Evolutionary conservation across 2,888 invertebrate species (phyloP), one percentile per base, ranked within the genome.

Genomic region (Epinotia nisella): DNA sequence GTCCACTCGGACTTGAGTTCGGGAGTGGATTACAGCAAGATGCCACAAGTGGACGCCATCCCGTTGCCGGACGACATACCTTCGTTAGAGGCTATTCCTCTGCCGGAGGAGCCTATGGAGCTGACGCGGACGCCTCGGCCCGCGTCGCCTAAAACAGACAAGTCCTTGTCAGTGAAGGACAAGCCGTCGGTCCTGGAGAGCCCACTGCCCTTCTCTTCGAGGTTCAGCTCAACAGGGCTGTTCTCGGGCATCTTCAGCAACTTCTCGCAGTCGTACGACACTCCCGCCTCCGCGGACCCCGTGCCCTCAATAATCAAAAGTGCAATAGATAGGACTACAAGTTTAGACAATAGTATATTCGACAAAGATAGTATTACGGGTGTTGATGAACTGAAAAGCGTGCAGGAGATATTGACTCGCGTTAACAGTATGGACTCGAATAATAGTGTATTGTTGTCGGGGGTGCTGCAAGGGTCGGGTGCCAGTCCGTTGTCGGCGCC

Each of bases 351-450:
- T 85, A 87, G 89, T 86, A 83, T 92, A 80, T 91, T 91, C 75
- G 91, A 90, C 80, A 90, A 89, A 78, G 90, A 88, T 81, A 86
- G 85, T 82, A 85, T 85, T 77, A 88, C 88, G 75, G 87, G 86
- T 51, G 90, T 84, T 79, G 93, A 94, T 76, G 94, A 94, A 70
- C 82, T 93, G 80, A 90, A 87, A 76, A 93, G 90, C 81, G 94
- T 94, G 56, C 91, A 92, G 75, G 94, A 92, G 81, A 93, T 94
- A 76, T 81, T 94, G 81, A 91, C 91, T 79, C 90, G 93, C 73
- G 94, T 94, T 82, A 94, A 90, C 80, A 94, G 89, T 81, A 94
- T 94, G 93, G 93, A 94, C 85, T 91, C 92, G 73, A 91, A 91
- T 84, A 93, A 91, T 76, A 93, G 94, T 88, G 92, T 93, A 80